phyloP scores from a whole-genome alignment of 2,113 vertebrate genomes.

The Anoura caudifer region DNA sequence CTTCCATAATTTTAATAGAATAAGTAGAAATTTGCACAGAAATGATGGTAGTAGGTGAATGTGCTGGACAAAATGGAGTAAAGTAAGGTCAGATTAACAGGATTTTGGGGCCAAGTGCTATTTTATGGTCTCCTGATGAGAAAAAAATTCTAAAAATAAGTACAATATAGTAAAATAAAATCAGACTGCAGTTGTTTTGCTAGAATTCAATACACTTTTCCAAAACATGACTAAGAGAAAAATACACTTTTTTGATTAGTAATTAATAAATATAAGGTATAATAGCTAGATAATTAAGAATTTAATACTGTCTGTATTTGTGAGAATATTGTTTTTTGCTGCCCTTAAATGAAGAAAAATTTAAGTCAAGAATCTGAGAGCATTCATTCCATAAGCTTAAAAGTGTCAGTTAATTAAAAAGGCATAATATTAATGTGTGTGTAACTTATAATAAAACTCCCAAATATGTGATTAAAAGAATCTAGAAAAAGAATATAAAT shows the following conservation, averaged over 20 bases:
- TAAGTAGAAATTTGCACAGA: neutral
- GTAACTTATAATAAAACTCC: neutral
- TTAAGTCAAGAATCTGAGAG: neutral
- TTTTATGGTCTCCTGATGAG: neutral
- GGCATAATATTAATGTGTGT: neutral
- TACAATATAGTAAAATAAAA: neutral
- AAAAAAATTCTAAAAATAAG: neutral
- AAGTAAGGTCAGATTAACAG: neutral
- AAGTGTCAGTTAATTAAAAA: neutral
- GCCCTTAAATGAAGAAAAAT: neutral
- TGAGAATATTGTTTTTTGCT: neutral
- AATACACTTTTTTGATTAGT: neutral
- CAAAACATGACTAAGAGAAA: neutral
- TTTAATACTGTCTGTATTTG: neutral
- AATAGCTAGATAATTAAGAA: neutral
- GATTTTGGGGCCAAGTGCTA: neutral
- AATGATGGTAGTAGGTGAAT: slow-evolving; percentile 39
- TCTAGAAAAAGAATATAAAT: neutral
- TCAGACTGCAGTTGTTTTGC: neutral
- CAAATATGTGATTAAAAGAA: neutral
- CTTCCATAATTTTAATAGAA: slow-evolving; percentile 65
- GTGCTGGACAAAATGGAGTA: neutral
- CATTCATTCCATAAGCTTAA: neutral
- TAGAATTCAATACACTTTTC: neutral
- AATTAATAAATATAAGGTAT: neutral